Evolutionary conservation across 2,888 invertebrate species (phyloP).

Genomic region (Volucella inflata): DNA sequence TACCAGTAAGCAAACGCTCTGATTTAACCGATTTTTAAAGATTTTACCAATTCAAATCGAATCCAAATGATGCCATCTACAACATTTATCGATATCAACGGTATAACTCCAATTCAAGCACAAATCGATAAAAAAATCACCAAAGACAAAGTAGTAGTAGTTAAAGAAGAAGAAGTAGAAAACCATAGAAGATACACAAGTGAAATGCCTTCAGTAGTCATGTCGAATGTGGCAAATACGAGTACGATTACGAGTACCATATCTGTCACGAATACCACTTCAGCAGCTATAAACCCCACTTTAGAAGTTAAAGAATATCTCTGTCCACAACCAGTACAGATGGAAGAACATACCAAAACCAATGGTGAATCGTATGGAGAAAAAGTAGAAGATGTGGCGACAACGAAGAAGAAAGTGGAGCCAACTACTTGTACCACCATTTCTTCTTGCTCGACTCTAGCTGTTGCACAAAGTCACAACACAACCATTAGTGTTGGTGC

Average conservation of each 20-base stretch:
- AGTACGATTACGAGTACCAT: background rate
- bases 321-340: slow-evolving; percentile 44
- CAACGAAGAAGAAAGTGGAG: slow-evolving; percentile 71
- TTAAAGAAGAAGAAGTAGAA: slow-evolving; percentile 37
- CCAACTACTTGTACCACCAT: slow-evolving; percentile 37
- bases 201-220: slow-evolving; percentile 66
- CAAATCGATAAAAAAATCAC: slow-evolving; percentile 42
- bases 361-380: slow-evolving; percentile 17
- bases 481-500: slow-evolving; percentile 65
- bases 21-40: background rate
- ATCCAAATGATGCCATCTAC: slow-evolving; percentile 59
- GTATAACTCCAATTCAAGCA: slow-evolving; percentile 60
- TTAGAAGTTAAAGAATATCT: slow-evolving; percentile 52
- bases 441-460: background rate
- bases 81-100: slow-evolving; percentile 64
- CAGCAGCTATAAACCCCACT: slow-evolving; percentile 54
- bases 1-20: background rate
- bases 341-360: slow-evolving; percentile 39
- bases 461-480: slow-evolving; percentile 51
- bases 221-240: slow-evolving; percentile 53
- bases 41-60: slow-evolving; percentile 1
- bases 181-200: slow-evolving; percentile 59
- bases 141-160: slow-evolving; percentile 54
- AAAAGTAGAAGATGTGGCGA: slow-evolving; percentile 51
- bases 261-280: slow-evolving; percentile 57